These are phyloP conservation scores for Pipa parva DNA, from an alignment of 2,113 vertebrate genomes.

Conservation along the genomic window DNA sequence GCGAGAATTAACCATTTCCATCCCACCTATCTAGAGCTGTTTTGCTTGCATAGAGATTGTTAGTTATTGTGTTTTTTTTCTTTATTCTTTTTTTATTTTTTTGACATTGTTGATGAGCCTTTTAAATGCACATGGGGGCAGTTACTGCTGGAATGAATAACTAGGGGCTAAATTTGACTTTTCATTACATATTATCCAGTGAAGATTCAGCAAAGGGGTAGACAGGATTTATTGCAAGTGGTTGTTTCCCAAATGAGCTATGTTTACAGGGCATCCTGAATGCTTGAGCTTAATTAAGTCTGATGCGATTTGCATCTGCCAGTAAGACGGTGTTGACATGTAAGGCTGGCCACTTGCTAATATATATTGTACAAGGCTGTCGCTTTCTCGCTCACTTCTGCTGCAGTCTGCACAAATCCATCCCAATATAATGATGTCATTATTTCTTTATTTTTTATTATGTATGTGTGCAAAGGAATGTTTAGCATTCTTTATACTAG, in stretches of 20 bases:
- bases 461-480: background rate
- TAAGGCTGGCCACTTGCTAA: background rate
- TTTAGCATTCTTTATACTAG: background rate
- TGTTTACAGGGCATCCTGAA: background rate
- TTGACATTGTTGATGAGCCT: too few relatives aligned
- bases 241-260: background rate
- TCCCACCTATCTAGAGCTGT: background rate
- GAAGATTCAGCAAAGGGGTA: background rate
- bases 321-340: background rate
- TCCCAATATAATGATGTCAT: constrained; percentile 27
- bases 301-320: background rate
- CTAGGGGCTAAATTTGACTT: too few relatives aligned
- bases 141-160: background rate
- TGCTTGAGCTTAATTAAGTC: background rate
- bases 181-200: too few relatives aligned
- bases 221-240: too few relatives aligned
- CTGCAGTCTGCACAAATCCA: constrained; percentile 20
- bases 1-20: constrained; percentile 11
- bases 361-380: background rate
- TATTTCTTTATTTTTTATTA: background rate
- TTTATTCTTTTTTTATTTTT: too few relatives aligned
- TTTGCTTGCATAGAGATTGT: too few relatives aligned
- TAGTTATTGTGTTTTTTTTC: too few relatives aligned
- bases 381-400: background rate
- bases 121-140: too few relatives aligned